phyloP scores from a whole-genome alignment of 2,113 vertebrate species.

The Mustela lutreola region DNA sequence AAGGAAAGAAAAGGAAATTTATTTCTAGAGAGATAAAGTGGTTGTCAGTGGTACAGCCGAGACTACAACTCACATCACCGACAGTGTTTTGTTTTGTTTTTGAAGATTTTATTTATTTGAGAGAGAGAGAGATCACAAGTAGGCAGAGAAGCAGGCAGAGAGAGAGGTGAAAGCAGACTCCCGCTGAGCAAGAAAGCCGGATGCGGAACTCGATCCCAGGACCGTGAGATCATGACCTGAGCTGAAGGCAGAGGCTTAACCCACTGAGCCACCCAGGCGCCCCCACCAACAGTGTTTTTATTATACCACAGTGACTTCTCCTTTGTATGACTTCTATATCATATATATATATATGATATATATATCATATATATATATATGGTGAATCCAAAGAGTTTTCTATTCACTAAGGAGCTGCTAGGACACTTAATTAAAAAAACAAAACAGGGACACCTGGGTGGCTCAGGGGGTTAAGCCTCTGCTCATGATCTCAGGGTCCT shows the following conservation, averaged over 20 bases:
- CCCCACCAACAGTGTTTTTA: background rate
- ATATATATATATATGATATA: background rate
- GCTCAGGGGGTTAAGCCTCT: too few species aligned
- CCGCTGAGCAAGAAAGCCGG: too few species aligned
- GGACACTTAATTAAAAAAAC: background rate
- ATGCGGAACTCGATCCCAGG: too few species aligned
- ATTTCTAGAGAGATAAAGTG: background rate
- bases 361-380: background rate
- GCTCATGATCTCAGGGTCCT: too few species aligned
- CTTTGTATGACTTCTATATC: background rate
- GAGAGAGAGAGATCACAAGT: too few species aligned
- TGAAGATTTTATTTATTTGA: too few species aligned
- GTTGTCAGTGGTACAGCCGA: background rate
- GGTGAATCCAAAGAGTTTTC: background rate
- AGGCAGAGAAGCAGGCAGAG: too few species aligned
- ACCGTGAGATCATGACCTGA: too few species aligned
- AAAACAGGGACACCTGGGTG: too few species aligned
- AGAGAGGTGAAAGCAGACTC: too few species aligned
- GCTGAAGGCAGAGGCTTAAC: too few species aligned
- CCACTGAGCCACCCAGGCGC: too few species aligned
- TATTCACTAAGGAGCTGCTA: background rate
- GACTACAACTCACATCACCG: background rate
- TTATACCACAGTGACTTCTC: background rate
- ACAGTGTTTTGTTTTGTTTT: background rate
- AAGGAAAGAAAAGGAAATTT: background rate